Evolutionary conservation across 2,888 invertebrate genomes (phyloP).

Genomic region (Cryptus viduatorius): DNA sequence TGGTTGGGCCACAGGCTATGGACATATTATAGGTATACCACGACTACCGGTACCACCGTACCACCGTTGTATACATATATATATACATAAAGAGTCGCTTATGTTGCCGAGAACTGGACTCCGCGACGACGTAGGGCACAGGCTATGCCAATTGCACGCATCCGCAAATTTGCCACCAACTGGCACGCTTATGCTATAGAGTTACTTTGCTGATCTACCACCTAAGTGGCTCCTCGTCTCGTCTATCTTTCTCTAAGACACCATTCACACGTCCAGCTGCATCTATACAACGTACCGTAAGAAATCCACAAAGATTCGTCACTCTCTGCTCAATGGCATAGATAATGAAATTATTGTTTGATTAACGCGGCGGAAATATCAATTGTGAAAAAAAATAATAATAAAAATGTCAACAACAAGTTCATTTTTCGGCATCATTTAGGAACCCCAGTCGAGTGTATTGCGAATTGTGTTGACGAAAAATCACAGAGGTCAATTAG

Average conservation of each 20-base stretch:
- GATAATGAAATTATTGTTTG: no score
- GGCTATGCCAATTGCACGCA: constrained; percentile 84
- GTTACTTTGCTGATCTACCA: constrained; percentile 69
- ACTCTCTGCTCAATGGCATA: background rate
- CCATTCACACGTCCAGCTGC: background rate
- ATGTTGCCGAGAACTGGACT: constrained; percentile 46
- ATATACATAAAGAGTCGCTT: constrained; percentile 46
- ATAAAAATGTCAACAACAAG: no score
- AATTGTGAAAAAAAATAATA: no score
- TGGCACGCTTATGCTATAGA: constrained; percentile 83
- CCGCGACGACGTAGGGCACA: constrained; percentile 71
- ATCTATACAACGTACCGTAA: background rate
- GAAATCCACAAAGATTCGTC: no score
- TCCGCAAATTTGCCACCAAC: constrained; percentile 84
- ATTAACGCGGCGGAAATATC: no score
- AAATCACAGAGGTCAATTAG: background rate
- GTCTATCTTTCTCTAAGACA: constrained; percentile 38
- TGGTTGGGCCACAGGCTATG: constrained; percentile 70
- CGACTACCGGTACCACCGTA: constrained; percentile 50
- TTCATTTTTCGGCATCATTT: no score
- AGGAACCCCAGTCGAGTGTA: no score
- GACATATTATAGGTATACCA: constrained; percentile 66
- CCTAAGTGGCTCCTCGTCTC: constrained; percentile 57
- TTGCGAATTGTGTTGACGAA: background rate
- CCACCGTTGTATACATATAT: background rate